A percentile compares a stretch with the other conserved stretches of the same genome.
These are phyloP conservation scores for Leucophenga montana DNA, from an alignment of 2,888 invertebrate species.

Conservation along the genomic window DNA sequence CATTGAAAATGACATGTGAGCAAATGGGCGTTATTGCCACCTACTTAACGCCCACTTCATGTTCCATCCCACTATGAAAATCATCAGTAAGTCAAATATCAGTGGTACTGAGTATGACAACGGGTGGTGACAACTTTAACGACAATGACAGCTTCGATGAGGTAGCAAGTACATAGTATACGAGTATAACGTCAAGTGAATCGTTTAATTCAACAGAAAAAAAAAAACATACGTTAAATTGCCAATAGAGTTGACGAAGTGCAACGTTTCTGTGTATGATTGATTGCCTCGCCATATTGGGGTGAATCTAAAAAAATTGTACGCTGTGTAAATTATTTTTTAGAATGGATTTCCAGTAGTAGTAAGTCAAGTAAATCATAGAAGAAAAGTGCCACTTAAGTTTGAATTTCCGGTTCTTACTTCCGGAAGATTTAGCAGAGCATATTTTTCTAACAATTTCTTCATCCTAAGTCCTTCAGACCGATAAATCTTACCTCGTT, in stretches of 20 bases:
- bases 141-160: neutral
- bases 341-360: too few species aligned
- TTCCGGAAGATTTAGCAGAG: too few species aligned
- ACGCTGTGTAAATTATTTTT: too few species aligned
- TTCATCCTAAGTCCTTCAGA: too few species aligned
- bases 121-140: neutral
- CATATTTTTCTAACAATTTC: too few species aligned
- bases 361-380: too few species aligned
- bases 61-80: constrained; percentile 8
- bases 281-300: too few species aligned
- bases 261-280: too few species aligned
- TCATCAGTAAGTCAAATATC: constrained; percentile 14
- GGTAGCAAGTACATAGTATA: neutral
- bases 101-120: neutral
- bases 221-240: neutral
- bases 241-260: neutral
- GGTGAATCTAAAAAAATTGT: too few species aligned
- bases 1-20: neutral
- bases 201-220: constrained; percentile 7
- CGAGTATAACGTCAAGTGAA: constrained; percentile 12
- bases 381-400: too few species aligned
- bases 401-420: too few species aligned
- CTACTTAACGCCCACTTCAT: neutral
- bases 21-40: neutral
- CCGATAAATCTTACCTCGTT: too few species aligned